Percentiles rank a stretch among this genome's conserved stretches.
Evolutionary conservation across 2,797 vertebrate species (phyloP).

Genomic region (Falco rusticolus): DNA sequence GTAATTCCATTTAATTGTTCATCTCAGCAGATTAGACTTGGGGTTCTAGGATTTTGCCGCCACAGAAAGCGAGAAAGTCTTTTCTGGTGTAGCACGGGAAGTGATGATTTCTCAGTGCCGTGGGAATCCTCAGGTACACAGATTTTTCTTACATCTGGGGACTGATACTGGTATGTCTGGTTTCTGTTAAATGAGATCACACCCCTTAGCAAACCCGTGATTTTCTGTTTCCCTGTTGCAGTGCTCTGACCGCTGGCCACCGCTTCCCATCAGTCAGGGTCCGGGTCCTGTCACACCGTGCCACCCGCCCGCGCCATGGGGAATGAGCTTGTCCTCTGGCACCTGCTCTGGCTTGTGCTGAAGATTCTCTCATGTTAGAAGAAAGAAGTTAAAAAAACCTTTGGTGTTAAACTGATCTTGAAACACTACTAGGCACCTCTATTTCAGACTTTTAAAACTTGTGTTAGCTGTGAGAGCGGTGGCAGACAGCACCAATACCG

Average conservation of each 20-base stretch:
- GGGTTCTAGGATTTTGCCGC: not conserved
- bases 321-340: not conserved
- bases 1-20: not conserved
- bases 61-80: not conserved
- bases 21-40: not conserved
- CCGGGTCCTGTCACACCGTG: accelerated
- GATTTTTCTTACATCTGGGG: not conserved
- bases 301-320: accelerated
- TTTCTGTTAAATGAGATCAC: conserved; percentile 15
- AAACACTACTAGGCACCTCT: not conserved
- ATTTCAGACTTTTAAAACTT: not conserved
- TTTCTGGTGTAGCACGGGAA: not conserved
- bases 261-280: not conserved
- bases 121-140: conserved; percentile 35
- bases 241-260: accelerated
- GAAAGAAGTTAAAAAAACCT: not conserved
- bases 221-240: not conserved
- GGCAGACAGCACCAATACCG: not conserved
- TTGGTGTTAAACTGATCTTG: not conserved
- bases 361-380: not conserved
- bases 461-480: not conserved
- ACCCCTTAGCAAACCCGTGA: not conserved
- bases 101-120: not conserved
- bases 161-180: not conserved
- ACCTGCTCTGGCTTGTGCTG: not conserved